Base-by-base conservation (phyloP, 37 sponge, comb jelly and placozoan species). In the Diacarnus erythraeanus region DNA sequence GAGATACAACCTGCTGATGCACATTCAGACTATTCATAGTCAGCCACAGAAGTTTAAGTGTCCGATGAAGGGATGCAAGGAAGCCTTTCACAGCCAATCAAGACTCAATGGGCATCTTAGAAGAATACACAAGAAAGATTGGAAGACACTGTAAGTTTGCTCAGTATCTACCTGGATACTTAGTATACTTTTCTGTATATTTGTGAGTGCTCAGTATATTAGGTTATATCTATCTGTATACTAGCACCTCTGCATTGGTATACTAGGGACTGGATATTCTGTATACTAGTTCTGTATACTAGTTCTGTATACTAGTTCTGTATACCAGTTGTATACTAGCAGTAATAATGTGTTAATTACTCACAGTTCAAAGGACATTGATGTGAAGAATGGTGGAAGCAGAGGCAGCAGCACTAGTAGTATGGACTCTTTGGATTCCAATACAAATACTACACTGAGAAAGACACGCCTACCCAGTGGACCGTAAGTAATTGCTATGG, bases 1-100 rank as follows among this genome's bases (percentile, higher is more conserved):
- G 33, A 77, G 88, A 44, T 88, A 88, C 83, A 88, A 88, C 77
- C 88, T 88, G 25, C 76, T 88, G 47, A 88, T 88, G 88, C 88
- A 88, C 83, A 82, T 88, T 21, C 88, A 88, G 73, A 88, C 88
- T 56, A 88, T 88, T 59, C 88, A 88, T 42, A 82, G 88, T 63
- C 77, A 77, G 54, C 88, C 88, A 0, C 83, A 82, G 72, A 70
- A 63, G 58, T 88, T 42, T 78, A 81, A 82, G 66, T 88, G 88
- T 43, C 88, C 88, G 0, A 59, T 82, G 29, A 41, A 56, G 25
- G 88, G 88, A 23, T 88, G 88, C 59, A 88, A 88, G 74, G 88
- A 88, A 17, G 88, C 83, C 23, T 88, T 82, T 42, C 88, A 82
- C 74, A 88, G 81, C 21, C 88, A 88, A 31, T 81, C 88, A 38